These are phyloP conservation scores for Montipora cactus DNA, from an alignment of 64 coral and sea anemone genomes.

Conservation along the genomic window DNA sequence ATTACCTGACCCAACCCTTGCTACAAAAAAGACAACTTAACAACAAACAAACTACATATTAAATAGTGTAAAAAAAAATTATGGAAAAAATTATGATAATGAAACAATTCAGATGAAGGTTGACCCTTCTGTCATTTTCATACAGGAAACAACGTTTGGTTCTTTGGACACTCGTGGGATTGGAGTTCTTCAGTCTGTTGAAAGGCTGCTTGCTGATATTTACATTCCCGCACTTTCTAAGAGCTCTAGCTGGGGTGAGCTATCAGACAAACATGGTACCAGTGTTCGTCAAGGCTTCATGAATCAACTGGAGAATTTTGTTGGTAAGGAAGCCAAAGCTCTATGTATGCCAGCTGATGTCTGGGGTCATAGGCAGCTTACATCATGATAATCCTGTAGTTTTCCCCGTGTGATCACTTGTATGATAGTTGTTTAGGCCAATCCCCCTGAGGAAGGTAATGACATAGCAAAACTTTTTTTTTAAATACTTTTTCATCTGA, in stretches of 20 bases:
- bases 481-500: no score
- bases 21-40: no score
- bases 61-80: no score
- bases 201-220: slow-evolving; percentile 85
- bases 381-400: no score
- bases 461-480: no score
- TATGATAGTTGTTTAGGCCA: no score
- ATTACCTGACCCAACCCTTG: no score
- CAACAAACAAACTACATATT: no score
- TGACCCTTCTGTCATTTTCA: background rate
- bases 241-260: slow-evolving; percentile 86
- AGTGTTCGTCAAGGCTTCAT: slow-evolving; percentile 87
- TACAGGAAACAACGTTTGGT: slow-evolving; percentile 91
- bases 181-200: slow-evolving; percentile 86
- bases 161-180: slow-evolving; percentile 90
- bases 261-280: slow-evolving; percentile 79
- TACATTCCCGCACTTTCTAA: slow-evolving; percentile 91
- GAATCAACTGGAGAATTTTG: slow-evolving; percentile 94
- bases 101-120: background rate
- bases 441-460: no score
- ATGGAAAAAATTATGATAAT: background rate
- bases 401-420: no score
- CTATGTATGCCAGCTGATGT: no score
- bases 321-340: slow-evolving; percentile 58
- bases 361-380: no score